Conservation (phyloP, 2,113 vertebrate genomes). For the Sceloporus undulatus region DNA sequence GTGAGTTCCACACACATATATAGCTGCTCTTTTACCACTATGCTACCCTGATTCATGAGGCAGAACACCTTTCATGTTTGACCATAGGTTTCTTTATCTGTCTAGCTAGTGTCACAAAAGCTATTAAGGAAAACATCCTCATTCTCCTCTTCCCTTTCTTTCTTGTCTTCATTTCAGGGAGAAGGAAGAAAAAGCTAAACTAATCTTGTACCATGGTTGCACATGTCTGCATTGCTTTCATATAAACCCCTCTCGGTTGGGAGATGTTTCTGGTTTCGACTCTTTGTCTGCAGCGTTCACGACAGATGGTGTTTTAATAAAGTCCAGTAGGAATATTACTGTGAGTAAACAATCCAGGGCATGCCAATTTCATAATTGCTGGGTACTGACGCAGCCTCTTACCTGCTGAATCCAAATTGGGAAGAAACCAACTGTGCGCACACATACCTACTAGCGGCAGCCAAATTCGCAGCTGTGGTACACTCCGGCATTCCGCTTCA, state of each 20-base stretch:
- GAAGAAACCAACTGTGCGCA: constrained; percentile 81
- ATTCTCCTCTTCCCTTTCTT: not conserved
- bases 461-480: constrained; percentile 93
- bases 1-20: constrained; percentile 25
- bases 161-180: constrained; percentile 43
- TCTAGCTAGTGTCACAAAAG: constrained; percentile 19
- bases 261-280: constrained; percentile 75
- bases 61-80: constrained; percentile 58
- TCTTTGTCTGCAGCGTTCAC: constrained; percentile 89
- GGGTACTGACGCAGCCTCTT: constrained; percentile 96
- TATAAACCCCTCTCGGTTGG: constrained; percentile 18
- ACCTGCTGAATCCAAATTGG: constrained; percentile 90
- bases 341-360: constrained; percentile 97
- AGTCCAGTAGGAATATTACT: constrained; percentile 99
- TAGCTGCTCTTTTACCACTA: constrained; percentile 50
- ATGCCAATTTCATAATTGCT: constrained; percentile 99
- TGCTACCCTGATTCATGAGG: constrained; percentile 55
- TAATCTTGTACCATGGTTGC: constrained; percentile 37
- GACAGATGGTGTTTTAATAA: constrained; percentile 99
- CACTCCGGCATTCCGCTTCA: constrained; percentile 75
- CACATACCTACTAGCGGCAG: constrained; percentile 86
- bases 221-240: not conserved
- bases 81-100: constrained; percentile 26
- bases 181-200: constrained; percentile 44
- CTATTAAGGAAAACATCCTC: constrained; percentile 5